These are phyloP conservation scores for Acrocephalus scirpaceus DNA, from an alignment of 2,797 vertebrate species.

Conservation along the genomic window DNA sequence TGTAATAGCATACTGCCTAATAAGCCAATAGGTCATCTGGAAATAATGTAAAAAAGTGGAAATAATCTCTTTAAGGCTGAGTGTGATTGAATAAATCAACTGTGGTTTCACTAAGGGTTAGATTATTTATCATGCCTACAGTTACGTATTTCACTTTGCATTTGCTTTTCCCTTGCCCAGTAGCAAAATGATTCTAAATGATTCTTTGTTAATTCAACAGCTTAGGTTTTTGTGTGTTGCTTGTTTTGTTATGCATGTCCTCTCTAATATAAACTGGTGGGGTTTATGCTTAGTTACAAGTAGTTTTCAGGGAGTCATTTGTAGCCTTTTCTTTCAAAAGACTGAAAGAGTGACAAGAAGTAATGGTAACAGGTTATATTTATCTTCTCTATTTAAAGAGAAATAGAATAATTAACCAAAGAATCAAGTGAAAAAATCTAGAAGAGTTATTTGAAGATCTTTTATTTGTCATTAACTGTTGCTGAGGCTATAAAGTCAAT, in stretches of 20 bases:
- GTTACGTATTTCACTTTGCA: background rate
- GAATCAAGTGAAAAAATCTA: background rate
- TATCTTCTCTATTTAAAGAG: background rate
- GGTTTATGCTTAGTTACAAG: background rate
- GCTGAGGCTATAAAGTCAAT: background rate
- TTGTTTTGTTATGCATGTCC: background rate
- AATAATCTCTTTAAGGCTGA: background rate
- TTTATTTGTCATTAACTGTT: background rate
- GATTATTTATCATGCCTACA: background rate
- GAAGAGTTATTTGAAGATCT: background rate
- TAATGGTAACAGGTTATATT: background rate
- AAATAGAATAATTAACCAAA: background rate
- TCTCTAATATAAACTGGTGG: background rate
- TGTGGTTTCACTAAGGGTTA: background rate
- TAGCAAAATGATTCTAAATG: background rate
- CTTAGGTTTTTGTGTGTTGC: background rate
- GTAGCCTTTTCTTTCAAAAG: background rate
- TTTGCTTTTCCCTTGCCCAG: slow-evolving; percentile 29
- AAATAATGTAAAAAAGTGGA: background rate
- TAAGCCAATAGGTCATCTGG: background rate
- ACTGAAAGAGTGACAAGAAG: background rate
- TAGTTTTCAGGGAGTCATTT: background rate
- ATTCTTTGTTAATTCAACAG: background rate
- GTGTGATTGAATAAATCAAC: background rate
- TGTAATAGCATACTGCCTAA: background rate